A percentile compares a stretch with the other conserved stretches of the same genome.
Conservation (phyloP, 2,888 invertebrate species). For the Aromia moschata region DNA sequence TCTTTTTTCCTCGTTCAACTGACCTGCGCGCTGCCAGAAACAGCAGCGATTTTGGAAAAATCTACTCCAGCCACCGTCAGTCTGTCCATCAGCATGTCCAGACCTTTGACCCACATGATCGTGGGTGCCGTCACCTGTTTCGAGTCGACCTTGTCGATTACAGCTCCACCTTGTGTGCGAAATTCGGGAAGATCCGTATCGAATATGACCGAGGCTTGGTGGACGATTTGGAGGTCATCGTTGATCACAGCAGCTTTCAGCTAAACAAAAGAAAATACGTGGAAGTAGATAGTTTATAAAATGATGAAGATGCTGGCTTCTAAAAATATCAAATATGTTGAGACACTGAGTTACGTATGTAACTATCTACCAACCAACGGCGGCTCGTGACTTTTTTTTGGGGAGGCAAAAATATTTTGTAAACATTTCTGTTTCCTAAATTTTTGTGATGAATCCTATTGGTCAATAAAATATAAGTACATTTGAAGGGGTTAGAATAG, state of each 20-base stretch:
- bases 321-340: too few species aligned
- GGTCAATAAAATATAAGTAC: too few species aligned
- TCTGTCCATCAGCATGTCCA: slow-evolving; percentile 89
- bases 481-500: too few species aligned
- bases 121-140: slow-evolving; percentile 80
- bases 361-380: too few species aligned
- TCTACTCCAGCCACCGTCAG: slow-evolving; percentile 84
- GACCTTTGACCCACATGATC: slow-evolving; percentile 94
- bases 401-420: too few species aligned
- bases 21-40: slow-evolving; percentile 94
- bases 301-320: too few species aligned
- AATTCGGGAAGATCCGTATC: slow-evolving; percentile 95
- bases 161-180: slow-evolving; percentile 73
- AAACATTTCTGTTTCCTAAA: too few species aligned
- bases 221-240: slow-evolving; percentile 75
- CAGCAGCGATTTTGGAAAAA: slow-evolving; percentile 81
- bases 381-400: too few species aligned
- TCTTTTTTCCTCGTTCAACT: too few species aligned
- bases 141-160: slow-evolving; percentile 64
- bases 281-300: too few species aligned
- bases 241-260: slow-evolving; percentile 88
- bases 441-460: too few species aligned
- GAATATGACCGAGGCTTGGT: slow-evolving; percentile 87
- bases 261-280: slow-evolving; percentile 69
- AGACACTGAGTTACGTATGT: too few species aligned